phyloP scores from a whole-genome alignment of 53 echinoderm and acorn worm species.

The Zoroaster sp. region DNA sequence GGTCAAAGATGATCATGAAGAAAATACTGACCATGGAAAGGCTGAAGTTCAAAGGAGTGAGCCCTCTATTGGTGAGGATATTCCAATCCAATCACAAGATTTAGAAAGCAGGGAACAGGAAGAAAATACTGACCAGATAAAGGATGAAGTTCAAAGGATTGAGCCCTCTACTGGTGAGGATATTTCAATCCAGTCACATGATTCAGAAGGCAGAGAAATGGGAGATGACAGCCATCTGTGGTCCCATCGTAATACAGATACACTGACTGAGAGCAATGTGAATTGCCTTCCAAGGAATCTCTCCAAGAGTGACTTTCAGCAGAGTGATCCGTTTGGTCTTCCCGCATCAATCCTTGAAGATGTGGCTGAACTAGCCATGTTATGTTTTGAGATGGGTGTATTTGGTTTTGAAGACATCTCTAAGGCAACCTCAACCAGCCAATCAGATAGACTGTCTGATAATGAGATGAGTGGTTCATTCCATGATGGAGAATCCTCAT shows the following conservation, averaged over 20 bases:
- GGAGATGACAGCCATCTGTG: not conserved
- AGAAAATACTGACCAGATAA: not conserved
- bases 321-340: constrained; percentile 13
- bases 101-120: not conserved
- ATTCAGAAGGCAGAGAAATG: not conserved
- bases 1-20: not conserved
- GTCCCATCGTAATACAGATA: not conserved
- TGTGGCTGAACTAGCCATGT: not conserved
- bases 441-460: not conserved
- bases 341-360: constrained; percentile 32
- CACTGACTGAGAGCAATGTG: not conserved
- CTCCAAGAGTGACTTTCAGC: not conserved
- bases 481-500: constrained; percentile 12
- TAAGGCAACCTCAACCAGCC: not conserved
- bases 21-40: too few species aligned
- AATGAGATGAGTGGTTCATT: not conserved
- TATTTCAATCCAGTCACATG: too few species aligned
- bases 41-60: not conserved
- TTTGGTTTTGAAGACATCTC: not conserved
- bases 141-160: not conserved
- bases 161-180: not conserved
- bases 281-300: not conserved
- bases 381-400: constrained; percentile 54
- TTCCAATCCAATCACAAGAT: not conserved
- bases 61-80: not conserved